Evolutionary conservation across 2,888 invertebrate species (phyloP), one percentile per base, ranked within the genome.

Genomic region (Chrysina gloriosa): DNA sequence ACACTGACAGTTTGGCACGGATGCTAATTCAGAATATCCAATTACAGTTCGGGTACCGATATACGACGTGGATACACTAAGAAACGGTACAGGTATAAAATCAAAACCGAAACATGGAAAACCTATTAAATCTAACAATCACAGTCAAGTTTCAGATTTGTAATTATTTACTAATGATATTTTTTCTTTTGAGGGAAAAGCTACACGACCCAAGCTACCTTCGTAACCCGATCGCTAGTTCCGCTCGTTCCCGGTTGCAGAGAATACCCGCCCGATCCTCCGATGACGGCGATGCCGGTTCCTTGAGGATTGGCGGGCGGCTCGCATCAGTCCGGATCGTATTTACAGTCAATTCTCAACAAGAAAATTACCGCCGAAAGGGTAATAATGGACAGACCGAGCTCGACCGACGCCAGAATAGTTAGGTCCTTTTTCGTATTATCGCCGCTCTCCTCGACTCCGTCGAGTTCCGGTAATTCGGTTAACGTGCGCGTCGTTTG

Each of bases 151-250:
- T 64, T 64, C 50, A 52, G 52, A 52, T 52, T 64, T 42, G 52
- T 52, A 64, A 29, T 63, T 54, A 50, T 47, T 36, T 36, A 16
- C 31, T 25, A 36, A 36, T 52, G 42, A 52, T 50, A 34, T 29
- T 7, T 23, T 21, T 21, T 14, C n/a, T 25, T 14, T n/a, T 36
- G 34, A 14, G 11, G 11, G 11, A 42, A 29, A 19, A 56, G 45
- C 63, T 85, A 88, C 77, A 87, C 86, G 69, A 87, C 84, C 88
- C 88, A 89, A 23, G 88, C 88, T 4, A 88, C 87, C 27, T 87
- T 82, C 6, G 86, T 85, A 25, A 85, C 84, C 71, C 86, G 84
- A 63, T 87, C 87, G 81, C 70, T 85, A 79, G 74, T 84, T 80
- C 34, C 61, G 7, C 58, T 47, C 7, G 69, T 48, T 21, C 56